These are phyloP conservation scores for Drosophila sulfurigaster DNA, from an alignment of 1,140 invertebrate genomes.

Conservation along the genomic window DNA sequence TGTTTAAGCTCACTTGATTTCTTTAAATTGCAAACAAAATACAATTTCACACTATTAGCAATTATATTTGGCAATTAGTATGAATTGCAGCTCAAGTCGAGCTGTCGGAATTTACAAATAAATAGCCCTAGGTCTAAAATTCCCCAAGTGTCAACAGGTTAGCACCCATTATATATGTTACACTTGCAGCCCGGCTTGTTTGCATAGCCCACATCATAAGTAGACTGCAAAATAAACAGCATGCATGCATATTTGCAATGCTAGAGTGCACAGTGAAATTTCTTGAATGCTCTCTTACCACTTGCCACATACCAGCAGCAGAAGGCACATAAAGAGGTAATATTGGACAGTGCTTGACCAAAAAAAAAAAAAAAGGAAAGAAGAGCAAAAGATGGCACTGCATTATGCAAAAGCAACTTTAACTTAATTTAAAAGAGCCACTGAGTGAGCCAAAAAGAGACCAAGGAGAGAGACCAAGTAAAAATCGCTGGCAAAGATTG, in stretches of 20 bases:
- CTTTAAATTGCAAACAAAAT: too few relatives aligned
- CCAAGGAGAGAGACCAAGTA: not conserved
- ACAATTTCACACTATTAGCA: too few relatives aligned
- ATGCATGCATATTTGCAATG: conserved; percentile 48
- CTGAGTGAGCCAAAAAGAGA: conserved; percentile 29
- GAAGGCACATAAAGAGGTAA: conserved; percentile 22
- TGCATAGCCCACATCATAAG: conserved; percentile 39
- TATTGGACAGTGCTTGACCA: conserved; percentile 49
- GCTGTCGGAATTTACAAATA: conserved; percentile 5
- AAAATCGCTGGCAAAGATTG: conserved; percentile 43
- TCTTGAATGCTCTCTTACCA: conserved; percentile 41
- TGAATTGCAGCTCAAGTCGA: not conserved
- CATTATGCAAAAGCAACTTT: conserved; percentile 62
- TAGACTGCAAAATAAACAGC: conserved; percentile 50
- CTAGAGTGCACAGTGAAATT: conserved; percentile 46
- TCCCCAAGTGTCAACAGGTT: conserved; percentile 38
- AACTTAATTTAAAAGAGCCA: conserved; percentile 74
- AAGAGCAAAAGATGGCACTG: conserved; percentile 16
- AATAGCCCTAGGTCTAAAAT: conserved; percentile 19
- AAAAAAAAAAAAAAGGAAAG: conserved; percentile 24
- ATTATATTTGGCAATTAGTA: too few relatives aligned
- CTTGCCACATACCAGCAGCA: conserved; percentile 11
- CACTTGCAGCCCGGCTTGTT: not conserved
- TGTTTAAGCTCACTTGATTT: not conserved
- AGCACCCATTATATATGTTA: conserved; percentile 9